phyloP scores from a whole-genome alignment of 2,797 vertebrate genomes.

The Echiichthys vipera region DNA sequence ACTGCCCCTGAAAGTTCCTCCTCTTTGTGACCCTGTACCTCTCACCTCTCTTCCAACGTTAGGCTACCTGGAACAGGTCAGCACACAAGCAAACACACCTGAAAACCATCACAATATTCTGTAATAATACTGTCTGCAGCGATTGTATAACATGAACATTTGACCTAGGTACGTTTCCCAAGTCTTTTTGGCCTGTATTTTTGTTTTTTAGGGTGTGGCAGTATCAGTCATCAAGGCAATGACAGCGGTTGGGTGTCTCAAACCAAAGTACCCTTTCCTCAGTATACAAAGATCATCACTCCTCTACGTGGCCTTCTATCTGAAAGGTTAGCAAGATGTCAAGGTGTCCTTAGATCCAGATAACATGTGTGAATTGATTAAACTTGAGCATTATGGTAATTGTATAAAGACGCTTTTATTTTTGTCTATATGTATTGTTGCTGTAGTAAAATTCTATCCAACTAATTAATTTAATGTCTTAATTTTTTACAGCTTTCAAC shows the following conservation, averaged over 20 bases:
- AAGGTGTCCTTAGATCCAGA: background rate
- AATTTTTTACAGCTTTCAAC: constrained; percentile 88
- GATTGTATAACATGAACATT: background rate
- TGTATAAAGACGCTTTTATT: too few species aligned
- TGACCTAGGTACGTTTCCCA: background rate
- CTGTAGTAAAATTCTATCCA: background rate
- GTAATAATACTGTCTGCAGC: background rate
- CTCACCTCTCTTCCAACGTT: constrained; percentile 91
- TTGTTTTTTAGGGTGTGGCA: constrained; percentile 87
- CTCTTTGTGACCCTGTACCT: constrained; percentile 86
- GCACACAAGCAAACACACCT: constrained; percentile 10
- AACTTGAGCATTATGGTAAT: background rate
- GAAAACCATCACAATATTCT: too few species aligned
- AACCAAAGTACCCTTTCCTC: constrained; percentile 95
- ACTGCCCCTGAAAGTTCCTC: constrained; percentile 92
- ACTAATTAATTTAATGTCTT: background rate
- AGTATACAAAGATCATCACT: constrained; percentile 89
- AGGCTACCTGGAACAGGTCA: constrained; percentile 96
- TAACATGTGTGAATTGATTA: background rate
- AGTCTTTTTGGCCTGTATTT: background rate
- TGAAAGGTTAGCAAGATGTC: constrained; percentile 89
- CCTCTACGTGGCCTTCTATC: constrained; percentile 90
- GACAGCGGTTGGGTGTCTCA: constrained; percentile 92
- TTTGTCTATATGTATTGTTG: too few species aligned
- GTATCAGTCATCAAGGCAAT: constrained; percentile 92